Percentiles rank a stretch among this genome's conserved stretches.
Conservation (phyloP, 2,113 vertebrate species). For the Hymenochirus boettgeri region DNA sequence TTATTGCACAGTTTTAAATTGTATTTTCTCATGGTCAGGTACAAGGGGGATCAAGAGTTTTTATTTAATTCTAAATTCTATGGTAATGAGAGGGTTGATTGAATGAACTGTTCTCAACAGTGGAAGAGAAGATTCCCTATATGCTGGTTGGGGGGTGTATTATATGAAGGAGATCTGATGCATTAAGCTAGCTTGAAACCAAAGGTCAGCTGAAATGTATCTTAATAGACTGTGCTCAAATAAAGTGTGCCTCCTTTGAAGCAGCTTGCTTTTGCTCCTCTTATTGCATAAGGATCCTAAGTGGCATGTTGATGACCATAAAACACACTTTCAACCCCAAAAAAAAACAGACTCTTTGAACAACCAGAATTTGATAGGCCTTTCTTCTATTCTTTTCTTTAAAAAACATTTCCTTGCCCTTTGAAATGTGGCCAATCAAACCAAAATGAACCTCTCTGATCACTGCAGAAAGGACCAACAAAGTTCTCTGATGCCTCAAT, state of each 20-base stretch:
- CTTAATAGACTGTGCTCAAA: conserved; percentile 81
- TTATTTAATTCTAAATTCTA: too few species aligned
- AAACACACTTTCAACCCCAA: conserved; percentile 80
- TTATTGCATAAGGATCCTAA: conserved; percentile 80
- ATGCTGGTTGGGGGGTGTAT: conserved; percentile 57
- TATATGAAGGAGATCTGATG: conserved; percentile 63
- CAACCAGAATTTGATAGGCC: conserved; percentile 79
- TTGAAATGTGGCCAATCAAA: conserved; percentile 74
- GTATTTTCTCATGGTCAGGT: too few species aligned
- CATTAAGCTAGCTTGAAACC: conserved; percentile 76
- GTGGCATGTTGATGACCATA: conserved; percentile 75
- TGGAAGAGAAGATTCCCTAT: not conserved
- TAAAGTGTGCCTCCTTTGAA: conserved; percentile 79
- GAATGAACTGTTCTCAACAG: not conserved
- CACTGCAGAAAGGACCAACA: conserved; percentile 77
- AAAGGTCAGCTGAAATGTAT: conserved; percentile 81
- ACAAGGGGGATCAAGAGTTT: too few species aligned
- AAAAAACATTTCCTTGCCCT: conserved; percentile 80
- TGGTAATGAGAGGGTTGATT: too few species aligned
- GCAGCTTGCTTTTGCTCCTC: conserved; percentile 67
- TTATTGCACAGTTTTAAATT: too few species aligned
- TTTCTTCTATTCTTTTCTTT: conserved; percentile 78
- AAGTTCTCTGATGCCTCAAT: conserved; percentile 68
- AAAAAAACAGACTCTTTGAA: conserved; percentile 78
- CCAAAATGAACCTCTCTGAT: conserved; percentile 76